Evolutionary conservation across 2,113 vertebrate genomes (phyloP), one percentile per base, ranked within the genome.

Genomic region (Oryzias melastigma): DNA sequence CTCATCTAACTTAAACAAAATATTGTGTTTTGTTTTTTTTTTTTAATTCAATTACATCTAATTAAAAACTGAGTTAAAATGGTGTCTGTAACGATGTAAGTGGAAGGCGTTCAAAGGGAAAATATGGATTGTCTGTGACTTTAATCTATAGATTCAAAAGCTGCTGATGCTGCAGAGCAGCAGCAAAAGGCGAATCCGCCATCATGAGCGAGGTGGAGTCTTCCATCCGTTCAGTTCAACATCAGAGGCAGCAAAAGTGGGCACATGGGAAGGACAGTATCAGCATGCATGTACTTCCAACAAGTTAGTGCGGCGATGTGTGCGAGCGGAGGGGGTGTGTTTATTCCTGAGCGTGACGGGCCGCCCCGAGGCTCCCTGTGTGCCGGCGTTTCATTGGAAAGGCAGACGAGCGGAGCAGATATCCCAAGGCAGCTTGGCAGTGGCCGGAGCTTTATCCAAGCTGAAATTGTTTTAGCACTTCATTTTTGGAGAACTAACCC

Each of bases 401-500:
- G 84, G 90, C 92, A 93, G 93, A 94, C 92, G 93, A 95, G 93
- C 88, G 85, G 87, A 88, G 85, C 86, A 84, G 92, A 95, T 94
- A 93, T 91, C 93, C 85, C 80, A 87, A 87, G 94, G 95, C 81
- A 25, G 54, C 75, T 76, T 83, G 81, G 77, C 81, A 85, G 87
- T 61, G 73, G 78, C 66, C 77, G 87, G 76, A 87, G 87, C 77
- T 91, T 93, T 93, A 94, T 92, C 91, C 92, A 93, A 95, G 91
- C 90, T 92, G 91, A 95, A 97, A 97, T 92, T 92, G 95, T 95
- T 91, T 91, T 84, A 86, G 85, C 85, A 81, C 81, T 85, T 80
- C 77, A 12, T 71, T 88, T 92, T 85, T 95, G 93, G 91, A 96
- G 91, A 91, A 91, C 92, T 90, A 95, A 82, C 94, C 97, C 94